Evolutionary conservation across 2,797 vertebrate genomes (phyloP).

Genomic region (Bufotes viridis): DNA sequence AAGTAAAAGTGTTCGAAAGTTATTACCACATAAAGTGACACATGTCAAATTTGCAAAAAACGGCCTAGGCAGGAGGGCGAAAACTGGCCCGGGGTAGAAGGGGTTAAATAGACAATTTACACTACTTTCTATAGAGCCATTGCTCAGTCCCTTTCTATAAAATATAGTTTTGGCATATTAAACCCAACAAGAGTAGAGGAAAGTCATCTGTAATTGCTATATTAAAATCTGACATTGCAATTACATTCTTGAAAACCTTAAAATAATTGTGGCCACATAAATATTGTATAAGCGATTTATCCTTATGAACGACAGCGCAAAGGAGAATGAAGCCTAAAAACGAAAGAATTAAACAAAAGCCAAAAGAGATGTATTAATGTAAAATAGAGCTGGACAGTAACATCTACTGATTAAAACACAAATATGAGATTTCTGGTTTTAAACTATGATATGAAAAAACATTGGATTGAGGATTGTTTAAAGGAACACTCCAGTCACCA

Average conservation of each 20-base stretch:
- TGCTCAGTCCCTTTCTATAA: background rate
- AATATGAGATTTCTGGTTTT: background rate
- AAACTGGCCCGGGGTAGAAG: too few species aligned
- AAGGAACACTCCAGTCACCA: background rate
- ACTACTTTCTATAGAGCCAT: background rate
- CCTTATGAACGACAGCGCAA: background rate
- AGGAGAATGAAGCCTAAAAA: background rate
- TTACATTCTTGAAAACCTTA: conserved; percentile 31
- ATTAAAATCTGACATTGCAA: conserved; percentile 38
- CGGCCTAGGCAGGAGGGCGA: too few species aligned
- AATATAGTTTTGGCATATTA: background rate
- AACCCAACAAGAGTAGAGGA: background rate
- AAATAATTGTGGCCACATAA: conserved; percentile 41
- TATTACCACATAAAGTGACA: too few species aligned
- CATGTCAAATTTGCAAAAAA: too few species aligned
- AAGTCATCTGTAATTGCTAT: conserved; percentile 3
- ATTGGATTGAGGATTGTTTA: background rate
- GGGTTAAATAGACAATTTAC: background rate
- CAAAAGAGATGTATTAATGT: background rate
- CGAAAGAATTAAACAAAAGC: background rate
- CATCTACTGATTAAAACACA: background rate
- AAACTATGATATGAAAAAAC: background rate
- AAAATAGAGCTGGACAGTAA: background rate
- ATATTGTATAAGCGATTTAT: conserved; percentile 15
- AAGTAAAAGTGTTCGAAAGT: too few species aligned